Conservation (phyloP, 2,113 vertebrate genomes). For the Platichthys flesus region DNA sequence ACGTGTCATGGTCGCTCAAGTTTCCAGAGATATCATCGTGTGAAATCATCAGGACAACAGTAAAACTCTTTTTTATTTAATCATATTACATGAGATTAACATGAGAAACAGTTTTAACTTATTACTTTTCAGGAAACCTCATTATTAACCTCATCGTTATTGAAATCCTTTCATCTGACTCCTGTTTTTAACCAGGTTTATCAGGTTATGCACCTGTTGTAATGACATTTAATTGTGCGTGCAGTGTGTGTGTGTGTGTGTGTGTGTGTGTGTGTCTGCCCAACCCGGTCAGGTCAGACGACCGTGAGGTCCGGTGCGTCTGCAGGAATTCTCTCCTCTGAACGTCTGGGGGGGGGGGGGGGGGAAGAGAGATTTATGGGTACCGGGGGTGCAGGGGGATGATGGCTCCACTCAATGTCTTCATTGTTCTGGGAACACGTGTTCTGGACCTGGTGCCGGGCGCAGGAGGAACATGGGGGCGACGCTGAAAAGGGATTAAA, state of each 20-base stretch:
- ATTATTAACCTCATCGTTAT: too few species aligned
- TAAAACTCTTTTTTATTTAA: too few species aligned
- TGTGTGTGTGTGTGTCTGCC: slow-evolving; percentile 6
- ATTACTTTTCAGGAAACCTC: too few species aligned
- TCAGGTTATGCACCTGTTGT: too few species aligned
- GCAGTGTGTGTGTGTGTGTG: too few species aligned
- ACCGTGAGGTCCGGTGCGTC: slow-evolving; percentile 3
- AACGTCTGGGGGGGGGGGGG: too few species aligned
- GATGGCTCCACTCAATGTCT: slow-evolving; percentile 48
- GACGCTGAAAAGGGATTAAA: slow-evolving; percentile 34
- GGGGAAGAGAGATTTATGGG: slow-evolving; percentile 33
- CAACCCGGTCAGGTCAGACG: slow-evolving; percentile 22
- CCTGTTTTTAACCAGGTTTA: too few species aligned
- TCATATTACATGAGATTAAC: too few species aligned
- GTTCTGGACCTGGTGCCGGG: slow-evolving; percentile 10
- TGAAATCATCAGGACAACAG: too few species aligned
- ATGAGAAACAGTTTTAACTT: too few species aligned
- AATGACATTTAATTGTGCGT: neutral
- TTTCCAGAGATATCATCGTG: slow-evolving; percentile 19
- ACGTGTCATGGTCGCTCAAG: neutral
- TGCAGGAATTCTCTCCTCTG: slow-evolving; percentile 32
- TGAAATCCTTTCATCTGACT: too few species aligned
- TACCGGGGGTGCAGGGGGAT: slow-evolving; percentile 12
- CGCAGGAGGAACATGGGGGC: neutral
- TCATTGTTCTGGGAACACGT: slow-evolving; percentile 61